Evolutionary conservation across 2,888 invertebrate genomes (phyloP).

Genomic region (Pristionchus maxplancki): DNA sequence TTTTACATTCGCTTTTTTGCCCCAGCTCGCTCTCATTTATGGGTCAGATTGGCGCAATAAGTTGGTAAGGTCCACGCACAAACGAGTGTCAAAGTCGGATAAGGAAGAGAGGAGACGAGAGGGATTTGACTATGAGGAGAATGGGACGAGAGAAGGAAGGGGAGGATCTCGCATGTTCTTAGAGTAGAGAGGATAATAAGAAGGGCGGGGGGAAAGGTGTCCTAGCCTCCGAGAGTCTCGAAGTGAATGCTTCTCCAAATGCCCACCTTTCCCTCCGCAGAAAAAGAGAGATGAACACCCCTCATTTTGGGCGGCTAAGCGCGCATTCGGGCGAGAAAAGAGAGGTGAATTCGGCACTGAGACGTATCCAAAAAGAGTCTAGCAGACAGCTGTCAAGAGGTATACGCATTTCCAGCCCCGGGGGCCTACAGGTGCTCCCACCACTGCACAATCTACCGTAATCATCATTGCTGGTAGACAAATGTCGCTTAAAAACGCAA

Average conservation of each 20-base stretch:
- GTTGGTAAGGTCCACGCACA: not conserved
- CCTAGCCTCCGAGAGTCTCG: not conserved
- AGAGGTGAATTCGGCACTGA: not conserved
- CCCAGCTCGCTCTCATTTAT: not conserved
- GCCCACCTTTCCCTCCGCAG: not conserved
- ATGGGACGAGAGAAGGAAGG: not conserved
- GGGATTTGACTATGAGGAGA: not conserved
- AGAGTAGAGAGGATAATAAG: not conserved
- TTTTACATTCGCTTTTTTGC: slow-evolving; percentile 2
- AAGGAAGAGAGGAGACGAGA: slow-evolving; percentile 7
- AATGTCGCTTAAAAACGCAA: not conserved
- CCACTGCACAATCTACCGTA: too few species aligned
- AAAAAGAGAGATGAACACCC: slow-evolving; percentile 8
- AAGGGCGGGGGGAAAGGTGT: not conserved
- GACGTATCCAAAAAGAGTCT: not conserved
- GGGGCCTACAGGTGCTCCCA: too few species aligned
- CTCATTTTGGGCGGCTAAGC: not conserved
- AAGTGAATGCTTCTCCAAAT: not conserved
- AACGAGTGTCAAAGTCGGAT: not conserved
- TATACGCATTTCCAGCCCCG: too few species aligned
- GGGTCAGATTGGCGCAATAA: slow-evolving; percentile 35
- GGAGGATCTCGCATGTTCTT: not conserved
- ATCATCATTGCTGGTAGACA: not conserved
- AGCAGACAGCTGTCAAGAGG: not conserved
- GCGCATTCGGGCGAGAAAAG: not conserved